Conservation (phyloP, 2,113 vertebrate genomes). For the Muscicapa adusta region DNA sequence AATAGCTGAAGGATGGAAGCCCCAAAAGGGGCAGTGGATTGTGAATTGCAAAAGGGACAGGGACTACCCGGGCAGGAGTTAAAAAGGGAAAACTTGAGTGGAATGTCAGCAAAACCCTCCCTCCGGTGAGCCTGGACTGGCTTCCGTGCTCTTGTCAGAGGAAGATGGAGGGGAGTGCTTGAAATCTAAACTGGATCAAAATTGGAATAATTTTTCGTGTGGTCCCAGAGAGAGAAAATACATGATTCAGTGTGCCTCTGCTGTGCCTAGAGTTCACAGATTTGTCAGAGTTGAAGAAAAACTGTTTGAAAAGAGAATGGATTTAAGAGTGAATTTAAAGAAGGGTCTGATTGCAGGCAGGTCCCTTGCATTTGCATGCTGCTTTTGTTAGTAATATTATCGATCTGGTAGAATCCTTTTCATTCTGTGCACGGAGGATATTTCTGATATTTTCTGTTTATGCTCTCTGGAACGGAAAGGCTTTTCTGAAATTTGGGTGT, state of each 20-base stretch:
- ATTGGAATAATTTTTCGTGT: not conserved
- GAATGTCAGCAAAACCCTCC: not conserved
- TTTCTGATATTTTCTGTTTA: not conserved
- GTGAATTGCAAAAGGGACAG: not conserved
- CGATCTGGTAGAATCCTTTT: not conserved
- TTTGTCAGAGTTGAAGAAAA: not conserved
- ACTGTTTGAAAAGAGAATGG: not conserved
- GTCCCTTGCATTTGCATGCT: slow-evolving; percentile 19
- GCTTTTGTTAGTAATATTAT: slow-evolving; percentile 31
- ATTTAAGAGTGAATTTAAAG: not conserved
- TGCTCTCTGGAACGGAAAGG: not conserved
- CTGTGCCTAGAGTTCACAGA: not conserved
- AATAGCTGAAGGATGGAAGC: not conserved
- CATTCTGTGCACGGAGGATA: not conserved
- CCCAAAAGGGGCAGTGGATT: not conserved
- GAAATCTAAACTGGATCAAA: not conserved
- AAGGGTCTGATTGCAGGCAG: not conserved
- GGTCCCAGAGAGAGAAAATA: not conserved
- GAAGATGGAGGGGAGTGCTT: not conserved
- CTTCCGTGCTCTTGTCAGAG: rapidly evolving
- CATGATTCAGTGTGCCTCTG: not conserved
- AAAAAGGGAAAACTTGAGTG: not conserved
- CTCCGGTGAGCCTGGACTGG: not conserved
- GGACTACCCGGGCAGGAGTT: not conserved
- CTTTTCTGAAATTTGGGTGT: not conserved